Evolutionary conservation across 2,888 invertebrate species (phyloP).

Genomic region (Anagyrus pseudococci): DNA sequence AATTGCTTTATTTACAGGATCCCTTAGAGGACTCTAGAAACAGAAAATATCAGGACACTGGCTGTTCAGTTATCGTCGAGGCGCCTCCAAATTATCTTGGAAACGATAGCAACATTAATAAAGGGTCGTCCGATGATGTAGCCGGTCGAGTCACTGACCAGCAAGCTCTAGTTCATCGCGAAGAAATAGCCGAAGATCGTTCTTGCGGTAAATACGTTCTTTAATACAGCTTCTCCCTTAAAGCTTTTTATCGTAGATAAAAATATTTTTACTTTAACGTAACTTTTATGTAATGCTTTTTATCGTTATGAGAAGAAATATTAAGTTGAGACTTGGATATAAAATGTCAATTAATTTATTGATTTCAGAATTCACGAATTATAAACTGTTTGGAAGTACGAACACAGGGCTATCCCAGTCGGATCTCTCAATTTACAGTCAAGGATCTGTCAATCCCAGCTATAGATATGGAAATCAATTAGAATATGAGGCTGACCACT

Average conservation of each 20-base stretch:
- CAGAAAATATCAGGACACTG: constrained; percentile 52
- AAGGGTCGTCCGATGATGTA: constrained; percentile 50
- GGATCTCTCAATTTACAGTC: constrained; percentile 77
- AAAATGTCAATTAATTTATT: too few species aligned
- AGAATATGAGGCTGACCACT: constrained; percentile 76
- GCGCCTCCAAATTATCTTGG: constrained; percentile 53
- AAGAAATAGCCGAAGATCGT: constrained; percentile 49
- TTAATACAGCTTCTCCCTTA: too few species aligned
- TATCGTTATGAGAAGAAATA: too few species aligned
- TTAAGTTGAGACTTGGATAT: too few species aligned
- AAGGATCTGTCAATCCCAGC: constrained; percentile 74
- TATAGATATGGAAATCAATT: constrained; percentile 82
- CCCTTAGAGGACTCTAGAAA: constrained; percentile 54
- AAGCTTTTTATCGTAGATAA: too few species aligned
- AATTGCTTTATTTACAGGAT: constrained; percentile 51
- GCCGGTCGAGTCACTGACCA: constrained; percentile 60
- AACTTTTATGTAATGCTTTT: too few species aligned
- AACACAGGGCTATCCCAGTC: constrained; percentile 85
- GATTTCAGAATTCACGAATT: constrained; percentile 50
- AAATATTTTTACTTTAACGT: too few species aligned
- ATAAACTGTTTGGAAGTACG: constrained; percentile 65
- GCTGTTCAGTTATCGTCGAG: constrained; percentile 57
- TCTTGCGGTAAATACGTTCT: constrained; percentile 50
- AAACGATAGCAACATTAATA: constrained; percentile 44
- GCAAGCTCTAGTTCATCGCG: constrained; percentile 65